These are phyloP conservation scores for Nephrotoma appendiculata DNA, from an alignment of 2,888 invertebrate species.

Conservation along the genomic window DNA sequence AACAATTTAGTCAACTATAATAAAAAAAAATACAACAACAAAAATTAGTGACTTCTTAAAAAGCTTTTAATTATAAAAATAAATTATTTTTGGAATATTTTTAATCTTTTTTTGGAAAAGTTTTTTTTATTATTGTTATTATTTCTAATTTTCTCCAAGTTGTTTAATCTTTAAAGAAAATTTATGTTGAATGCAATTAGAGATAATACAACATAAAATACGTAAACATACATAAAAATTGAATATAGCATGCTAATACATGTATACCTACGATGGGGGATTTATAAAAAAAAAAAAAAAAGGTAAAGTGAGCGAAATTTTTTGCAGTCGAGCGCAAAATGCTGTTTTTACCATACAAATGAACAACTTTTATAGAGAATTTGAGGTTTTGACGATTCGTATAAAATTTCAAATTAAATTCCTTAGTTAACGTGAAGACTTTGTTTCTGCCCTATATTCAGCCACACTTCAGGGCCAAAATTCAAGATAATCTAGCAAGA, in stretches of 20 bases:
- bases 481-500: too few species aligned
- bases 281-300: too few species aligned
- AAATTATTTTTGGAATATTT: neutral
- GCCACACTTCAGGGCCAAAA: too few species aligned
- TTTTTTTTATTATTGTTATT: neutral
- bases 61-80: neutral
- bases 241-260: neutral
- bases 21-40: neutral
- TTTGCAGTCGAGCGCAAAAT: too few species aligned
- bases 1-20: neutral
- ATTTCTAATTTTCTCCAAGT: neutral
- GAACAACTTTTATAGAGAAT: too few species aligned
- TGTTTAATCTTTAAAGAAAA: neutral
- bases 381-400: too few species aligned
- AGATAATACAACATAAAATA: neutral
- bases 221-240: neutral
- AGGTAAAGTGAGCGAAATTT: too few species aligned
- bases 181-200: neutral
- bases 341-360: too few species aligned
- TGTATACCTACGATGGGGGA: neutral
- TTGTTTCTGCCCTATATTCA: too few species aligned
- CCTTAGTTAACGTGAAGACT: too few species aligned
- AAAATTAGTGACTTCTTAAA: neutral
- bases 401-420: too few species aligned
- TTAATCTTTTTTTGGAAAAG: neutral